Base-by-base conservation (phyloP, 2,888 invertebrate genomes). In the Lycia hirtaria region DNA sequence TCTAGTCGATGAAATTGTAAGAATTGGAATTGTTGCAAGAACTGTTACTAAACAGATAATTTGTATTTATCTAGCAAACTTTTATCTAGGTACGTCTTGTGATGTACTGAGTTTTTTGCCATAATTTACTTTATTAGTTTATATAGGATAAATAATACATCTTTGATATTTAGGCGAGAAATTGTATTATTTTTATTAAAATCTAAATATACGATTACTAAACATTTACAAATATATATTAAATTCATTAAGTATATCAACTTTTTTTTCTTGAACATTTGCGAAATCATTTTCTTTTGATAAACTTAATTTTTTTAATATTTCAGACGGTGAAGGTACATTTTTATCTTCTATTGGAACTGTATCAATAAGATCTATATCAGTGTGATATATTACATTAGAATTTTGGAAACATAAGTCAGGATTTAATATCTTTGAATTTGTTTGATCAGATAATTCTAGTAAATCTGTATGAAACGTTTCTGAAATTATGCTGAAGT, bases 291-390 rank as follows among this genome's bases (percentile, higher is more conserved):
- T 85, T 76, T 94, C 89, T 53, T 80, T 86, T 1, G 89, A 93
- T 44, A 95, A 84, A 65, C 93, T 93, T 64, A 95, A 85, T 64
- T 94, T 94, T 81, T 94, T 93, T 61, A 95, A 87, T 65, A 94
- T 93, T 69, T 94, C 93, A 24, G 95, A 94, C 7, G 96, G 94
- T 2, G 95, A 95, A 54, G 94, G 93, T 12, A 93, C 79, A 76
- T 92, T 93, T 63, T 93, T 93, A 38, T 93, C 85, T 51, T 88
- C 76, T 41, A 71, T 65, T 22, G 82, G 78, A 61, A 86, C 76
- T 4, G 76, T 74, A 30, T 83, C 78, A 41, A 84, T 86, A 19
- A 88, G 61, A 47, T 84, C 71, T 83, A 86, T 75, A 32, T 80
- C 78, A 9, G 90, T 63, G 83, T 89, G 77, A 87, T 84, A 67